Conservation (phyloP, 2,113 vertebrate genomes). For the Muscicapa adusta region DNA sequence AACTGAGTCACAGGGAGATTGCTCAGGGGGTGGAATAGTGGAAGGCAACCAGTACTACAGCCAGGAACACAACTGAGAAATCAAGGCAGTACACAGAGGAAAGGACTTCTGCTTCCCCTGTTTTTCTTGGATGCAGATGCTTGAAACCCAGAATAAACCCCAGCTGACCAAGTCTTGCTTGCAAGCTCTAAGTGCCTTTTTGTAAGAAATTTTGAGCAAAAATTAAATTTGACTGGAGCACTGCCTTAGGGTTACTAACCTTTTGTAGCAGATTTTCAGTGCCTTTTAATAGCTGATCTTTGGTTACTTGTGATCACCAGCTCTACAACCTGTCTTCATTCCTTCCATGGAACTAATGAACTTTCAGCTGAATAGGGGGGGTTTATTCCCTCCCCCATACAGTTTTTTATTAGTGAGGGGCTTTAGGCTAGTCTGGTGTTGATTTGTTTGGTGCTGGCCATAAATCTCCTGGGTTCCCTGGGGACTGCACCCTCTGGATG, state of each 20-base stretch:
- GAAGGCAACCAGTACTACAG: background rate
- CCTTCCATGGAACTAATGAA: background rate
- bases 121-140: background rate
- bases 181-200: background rate
- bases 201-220: background rate
- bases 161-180: background rate
- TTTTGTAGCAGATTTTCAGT: background rate
- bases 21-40: background rate
- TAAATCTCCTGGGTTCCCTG: background rate
- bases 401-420: background rate
- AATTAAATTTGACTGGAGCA: background rate
- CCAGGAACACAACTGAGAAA: background rate
- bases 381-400: background rate
- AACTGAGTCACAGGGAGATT: background rate
- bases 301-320: background rate
- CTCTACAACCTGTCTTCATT: background rate
- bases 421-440: background rate
- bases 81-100: background rate
- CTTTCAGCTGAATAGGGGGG: background rate
- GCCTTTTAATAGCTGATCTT: background rate
- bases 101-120: background rate
- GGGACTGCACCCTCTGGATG: background rate
- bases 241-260: background rate
- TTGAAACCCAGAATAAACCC: background rate
- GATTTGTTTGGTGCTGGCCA: background rate